Conservation (phyloP, 2,797 vertebrate species). For the Centroberyx gerrardi region DNA sequence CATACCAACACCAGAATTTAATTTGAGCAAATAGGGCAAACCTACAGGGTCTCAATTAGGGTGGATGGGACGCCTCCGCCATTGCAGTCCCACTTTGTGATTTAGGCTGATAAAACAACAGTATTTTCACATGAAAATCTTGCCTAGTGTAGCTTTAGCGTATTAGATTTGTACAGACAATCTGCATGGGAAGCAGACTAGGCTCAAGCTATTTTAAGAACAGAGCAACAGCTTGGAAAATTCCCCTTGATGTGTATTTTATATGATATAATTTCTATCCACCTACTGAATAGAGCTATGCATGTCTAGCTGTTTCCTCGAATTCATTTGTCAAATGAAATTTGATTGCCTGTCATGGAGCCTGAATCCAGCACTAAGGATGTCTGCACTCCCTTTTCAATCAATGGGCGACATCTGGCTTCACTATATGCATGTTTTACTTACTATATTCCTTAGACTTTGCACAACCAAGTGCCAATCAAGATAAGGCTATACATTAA, state of each 20-base stretch:
- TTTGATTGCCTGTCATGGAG: slow-evolving; percentile 59
- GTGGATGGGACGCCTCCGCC: background rate
- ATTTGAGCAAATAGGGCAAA: background rate
- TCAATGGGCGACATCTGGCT: slow-evolving; percentile 59
- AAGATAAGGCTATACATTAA: slow-evolving; percentile 70
- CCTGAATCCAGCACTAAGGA: slow-evolving; percentile 56
- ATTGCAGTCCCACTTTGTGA: slow-evolving; percentile 3
- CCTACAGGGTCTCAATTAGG: background rate
- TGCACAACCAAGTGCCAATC: slow-evolving; percentile 69
- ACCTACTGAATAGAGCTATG: slow-evolving; percentile 48
- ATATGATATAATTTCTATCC: slow-evolving; percentile 52
- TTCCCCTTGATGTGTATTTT: slow-evolving; percentile 58
- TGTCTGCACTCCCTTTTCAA: slow-evolving; percentile 52
- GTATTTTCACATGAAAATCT: background rate
- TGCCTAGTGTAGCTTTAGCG: background rate
- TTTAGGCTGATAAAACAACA: background rate
- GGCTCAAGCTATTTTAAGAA: slow-evolving; percentile 39
- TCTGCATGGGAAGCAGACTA: background rate
- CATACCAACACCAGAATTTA: background rate
- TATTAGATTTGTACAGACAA: background rate
- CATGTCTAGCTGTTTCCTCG: slow-evolving; percentile 45
- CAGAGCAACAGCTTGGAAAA: slow-evolving; percentile 18
- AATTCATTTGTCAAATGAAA: slow-evolving; percentile 70
- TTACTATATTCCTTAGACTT: slow-evolving; percentile 51
- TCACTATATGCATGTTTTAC: slow-evolving; percentile 60